phyloP scores from a whole-genome alignment of 2,888 invertebrate genomes.

The Phengaris alcon region DNA sequence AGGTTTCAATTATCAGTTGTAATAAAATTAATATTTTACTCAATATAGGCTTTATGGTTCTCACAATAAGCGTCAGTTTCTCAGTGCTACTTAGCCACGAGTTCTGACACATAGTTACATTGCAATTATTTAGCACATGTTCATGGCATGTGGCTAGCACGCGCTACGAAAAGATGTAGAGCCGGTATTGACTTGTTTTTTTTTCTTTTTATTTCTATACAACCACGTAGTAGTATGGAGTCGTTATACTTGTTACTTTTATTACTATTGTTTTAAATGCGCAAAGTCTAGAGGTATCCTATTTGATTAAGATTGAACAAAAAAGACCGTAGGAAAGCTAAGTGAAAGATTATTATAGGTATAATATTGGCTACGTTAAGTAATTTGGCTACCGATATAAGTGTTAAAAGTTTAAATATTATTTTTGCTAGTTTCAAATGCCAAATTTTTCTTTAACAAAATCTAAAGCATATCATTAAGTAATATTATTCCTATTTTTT shows the following conservation, averaged over 20 bases:
- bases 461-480: too few species aligned
- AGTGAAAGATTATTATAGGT: too few species aligned
- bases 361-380: too few species aligned
- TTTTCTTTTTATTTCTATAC: constrained; percentile 3
- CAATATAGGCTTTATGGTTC: neutral
- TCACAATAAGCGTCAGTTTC: constrained; percentile 27
- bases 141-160: constrained; percentile 53
- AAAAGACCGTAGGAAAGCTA: too few species aligned
- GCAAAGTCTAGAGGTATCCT: too few species aligned
- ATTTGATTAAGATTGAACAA: too few species aligned
- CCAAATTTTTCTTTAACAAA: too few species aligned
- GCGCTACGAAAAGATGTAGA: constrained; percentile 45
- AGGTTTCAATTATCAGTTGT: neutral
- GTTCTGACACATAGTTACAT: constrained; percentile 28
- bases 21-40: neutral
- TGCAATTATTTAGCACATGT: constrained; percentile 49
- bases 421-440: too few species aligned
- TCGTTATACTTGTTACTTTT: neutral
- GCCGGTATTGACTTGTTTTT: constrained; percentile 26
- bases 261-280: neutral
- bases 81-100: neutral
- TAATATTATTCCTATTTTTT: too few species aligned
- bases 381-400: too few species aligned
- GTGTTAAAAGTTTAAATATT: too few species aligned
- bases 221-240: neutral